A percentile compares a stretch with the other conserved stretches of the same genome.
Evolutionary conservation across 2,797 vertebrate genomes (phyloP).

Genomic region (Otolemur crassicaudatus): DNA sequence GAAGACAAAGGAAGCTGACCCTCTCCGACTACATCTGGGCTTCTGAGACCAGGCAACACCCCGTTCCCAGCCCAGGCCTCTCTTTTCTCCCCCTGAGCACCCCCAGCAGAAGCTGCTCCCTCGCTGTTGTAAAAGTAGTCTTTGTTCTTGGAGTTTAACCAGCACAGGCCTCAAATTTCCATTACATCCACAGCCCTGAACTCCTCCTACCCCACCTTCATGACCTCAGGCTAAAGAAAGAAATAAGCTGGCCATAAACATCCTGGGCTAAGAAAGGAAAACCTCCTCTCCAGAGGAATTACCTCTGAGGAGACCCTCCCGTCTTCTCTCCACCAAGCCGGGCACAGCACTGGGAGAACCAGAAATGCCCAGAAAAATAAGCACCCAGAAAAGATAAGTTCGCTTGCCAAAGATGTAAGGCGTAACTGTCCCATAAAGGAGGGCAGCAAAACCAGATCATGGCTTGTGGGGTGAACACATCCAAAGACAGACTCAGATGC

Average conservation of each 20-base stretch:
- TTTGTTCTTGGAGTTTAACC: constrained; percentile 76
- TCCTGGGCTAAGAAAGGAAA: neutral
- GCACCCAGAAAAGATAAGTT: neutral
- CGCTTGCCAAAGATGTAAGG: neutral
- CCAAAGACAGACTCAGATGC: neutral
- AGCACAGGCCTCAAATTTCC: constrained; percentile 71
- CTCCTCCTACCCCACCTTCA: constrained; percentile 47
- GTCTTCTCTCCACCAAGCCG: neutral
- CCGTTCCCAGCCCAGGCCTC: neutral
- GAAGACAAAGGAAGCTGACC: neutral
- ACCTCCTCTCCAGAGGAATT: neutral
- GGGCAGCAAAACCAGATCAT: neutral
- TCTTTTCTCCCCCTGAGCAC: neutral
- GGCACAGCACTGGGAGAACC: neutral
- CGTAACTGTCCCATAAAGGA: neutral
- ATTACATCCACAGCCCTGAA: constrained; percentile 16
- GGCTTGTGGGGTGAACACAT: neutral
- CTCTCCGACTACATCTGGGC: neutral
- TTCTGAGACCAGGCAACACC: neutral
- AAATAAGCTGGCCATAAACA: neutral
- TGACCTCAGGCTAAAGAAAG: constrained; percentile 70
- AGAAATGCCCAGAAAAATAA: neutral
- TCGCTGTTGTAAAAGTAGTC: constrained; percentile 56
- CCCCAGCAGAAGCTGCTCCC: constrained; percentile 35
- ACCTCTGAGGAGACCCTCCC: neutral